phyloP scores from a whole-genome alignment of 2,888 invertebrate species.

The Argyresthia albistria region DNA sequence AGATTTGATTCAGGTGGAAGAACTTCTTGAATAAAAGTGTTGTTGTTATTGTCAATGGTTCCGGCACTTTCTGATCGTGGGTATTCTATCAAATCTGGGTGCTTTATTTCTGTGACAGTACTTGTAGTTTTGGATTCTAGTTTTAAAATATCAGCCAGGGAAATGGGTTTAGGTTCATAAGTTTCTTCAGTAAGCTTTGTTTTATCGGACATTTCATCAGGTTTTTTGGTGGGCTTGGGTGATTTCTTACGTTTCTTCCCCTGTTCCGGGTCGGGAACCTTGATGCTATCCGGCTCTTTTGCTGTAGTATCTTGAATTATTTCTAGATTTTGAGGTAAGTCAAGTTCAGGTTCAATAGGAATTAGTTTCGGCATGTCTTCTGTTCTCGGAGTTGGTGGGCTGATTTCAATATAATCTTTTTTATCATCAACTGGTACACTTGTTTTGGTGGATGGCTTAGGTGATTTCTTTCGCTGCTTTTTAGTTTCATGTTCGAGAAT shows the following conservation, averaged over 20 bases:
- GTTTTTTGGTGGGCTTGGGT: not conserved
- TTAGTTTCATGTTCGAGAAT: too few species aligned
- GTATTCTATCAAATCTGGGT: constrained; percentile 40
- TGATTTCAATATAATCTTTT: too few species aligned
- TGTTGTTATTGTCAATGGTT: constrained; percentile 37
- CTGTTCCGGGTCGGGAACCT: not conserved
- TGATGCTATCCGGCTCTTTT: too few species aligned
- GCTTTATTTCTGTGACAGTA: constrained; percentile 17
- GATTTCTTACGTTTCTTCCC: not conserved
- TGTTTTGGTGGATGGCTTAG: too few species aligned
- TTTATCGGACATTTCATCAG: too few species aligned
- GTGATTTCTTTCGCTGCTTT: too few species aligned
- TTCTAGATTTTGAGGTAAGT: too few species aligned
- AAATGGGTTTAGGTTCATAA: constrained; percentile 7
- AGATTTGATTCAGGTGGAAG: constrained; percentile 18
- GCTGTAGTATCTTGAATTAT: too few species aligned
- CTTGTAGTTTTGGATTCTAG: constrained; percentile 5
- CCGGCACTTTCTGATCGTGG: constrained; percentile 47
- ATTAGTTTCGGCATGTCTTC: too few species aligned
- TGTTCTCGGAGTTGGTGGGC: too few species aligned
- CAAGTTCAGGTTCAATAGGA: too few species aligned
- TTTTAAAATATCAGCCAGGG: not conserved
- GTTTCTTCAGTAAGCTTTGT: not conserved
- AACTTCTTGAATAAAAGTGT: constrained; percentile 45
- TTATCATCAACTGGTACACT: too few species aligned